Evolutionary conservation across 2,797 vertebrate genomes (phyloP).

Genomic region (Mus spretus): DNA sequence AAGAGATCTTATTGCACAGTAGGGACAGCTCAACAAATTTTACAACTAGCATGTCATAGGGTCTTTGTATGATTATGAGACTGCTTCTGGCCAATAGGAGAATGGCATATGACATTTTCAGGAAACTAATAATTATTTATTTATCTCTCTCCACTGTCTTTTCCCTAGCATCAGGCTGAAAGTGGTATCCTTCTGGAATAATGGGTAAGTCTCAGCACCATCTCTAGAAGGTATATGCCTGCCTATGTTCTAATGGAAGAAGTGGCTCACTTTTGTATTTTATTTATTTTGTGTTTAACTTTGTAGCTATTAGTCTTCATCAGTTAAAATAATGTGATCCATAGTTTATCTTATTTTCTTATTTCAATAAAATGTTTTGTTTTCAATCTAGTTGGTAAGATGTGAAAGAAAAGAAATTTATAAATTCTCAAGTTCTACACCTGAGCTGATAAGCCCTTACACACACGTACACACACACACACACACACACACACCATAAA

Average conservation of each 20-base stretch:
- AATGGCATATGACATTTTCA: background rate
- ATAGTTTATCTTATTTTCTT: background rate
- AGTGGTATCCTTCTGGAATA: background rate
- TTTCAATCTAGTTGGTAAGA: background rate
- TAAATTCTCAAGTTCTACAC: background rate
- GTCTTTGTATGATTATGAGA: background rate
- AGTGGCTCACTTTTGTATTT: background rate
- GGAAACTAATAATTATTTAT: background rate
- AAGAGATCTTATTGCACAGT: background rate
- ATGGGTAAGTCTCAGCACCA: background rate
- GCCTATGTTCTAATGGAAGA: background rate
- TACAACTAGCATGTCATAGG: background rate
- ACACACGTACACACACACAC: background rate
- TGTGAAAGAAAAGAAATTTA: background rate
- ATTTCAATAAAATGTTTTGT: background rate
- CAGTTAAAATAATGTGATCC: background rate
- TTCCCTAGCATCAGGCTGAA: background rate
- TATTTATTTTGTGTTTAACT: slow-evolving; percentile 5
- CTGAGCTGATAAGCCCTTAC: background rate
- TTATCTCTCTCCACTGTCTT: background rate
- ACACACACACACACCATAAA: background rate
- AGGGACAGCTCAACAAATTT: background rate
- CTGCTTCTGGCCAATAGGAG: background rate
- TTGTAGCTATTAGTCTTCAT: background rate
- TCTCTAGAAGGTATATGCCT: background rate